Evolutionary conservation across 1,140 invertebrate genomes (phyloP), one percentile per base, ranked within the genome.

Genomic region (Meteorus sp.): DNA sequence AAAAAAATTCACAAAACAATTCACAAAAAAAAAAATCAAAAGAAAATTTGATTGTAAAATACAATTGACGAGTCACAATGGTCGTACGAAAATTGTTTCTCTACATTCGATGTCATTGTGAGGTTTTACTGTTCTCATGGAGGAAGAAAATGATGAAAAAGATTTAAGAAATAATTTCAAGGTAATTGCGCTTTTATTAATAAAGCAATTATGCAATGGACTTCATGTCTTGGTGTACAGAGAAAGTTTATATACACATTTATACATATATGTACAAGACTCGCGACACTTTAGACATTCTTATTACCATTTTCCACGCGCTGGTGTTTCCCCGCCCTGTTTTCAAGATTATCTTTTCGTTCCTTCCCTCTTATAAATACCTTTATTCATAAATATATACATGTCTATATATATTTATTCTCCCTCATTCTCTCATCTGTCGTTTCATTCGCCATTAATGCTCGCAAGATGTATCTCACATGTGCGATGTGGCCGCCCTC

Each of bases 241-340:
- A n/a, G n/a, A n/a, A 48, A 25, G 45, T 48, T 48, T 48, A 48
- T 48, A 48, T 13, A 25, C 20, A n/a, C n/a, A n/a, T n/a, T n/a
- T n/a, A n/a, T n/a, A n/a, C n/a, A n/a, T n/a, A n/a, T n/a, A n/a
- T n/a, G n/a, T n/a, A n/a, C n/a, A n/a, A n/a, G n/a, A n/a, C 23
- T 39, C 31, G 51, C 23, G 51, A 53, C 51, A 53, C 51, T 53
- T 35, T 44, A 47, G 54, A 56, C 54, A 44, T 13, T 53, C 33
- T 39, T 23, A 41, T 53, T 53, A 53, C 50, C 29, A 35, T 53
- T 39, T 39, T 53, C 48, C 48, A 5, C 27, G 4, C 27, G 27
- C 27, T 29, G 27, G n/a, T n/a, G 27, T 29, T 25, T 31, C 41
- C 22, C 51, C 33, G 51, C 51, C 33, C 33, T 33, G 7, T 15